These are phyloP conservation scores for Cerceris rybyensis DNA, from an alignment of 2,888 invertebrate genomes.

Conservation along the genomic window DNA sequence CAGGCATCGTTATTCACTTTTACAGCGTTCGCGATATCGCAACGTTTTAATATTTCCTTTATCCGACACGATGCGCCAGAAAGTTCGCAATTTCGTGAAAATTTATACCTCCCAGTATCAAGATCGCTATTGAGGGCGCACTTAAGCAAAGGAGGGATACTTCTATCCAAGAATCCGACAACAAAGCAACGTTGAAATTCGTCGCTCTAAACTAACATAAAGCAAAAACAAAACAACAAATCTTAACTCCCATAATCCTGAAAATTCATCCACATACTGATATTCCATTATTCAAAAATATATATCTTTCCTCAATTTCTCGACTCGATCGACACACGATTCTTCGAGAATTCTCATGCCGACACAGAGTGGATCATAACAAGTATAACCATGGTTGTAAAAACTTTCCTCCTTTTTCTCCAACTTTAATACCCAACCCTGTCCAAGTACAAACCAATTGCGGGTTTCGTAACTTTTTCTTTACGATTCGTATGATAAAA, in stretches of 20 bases:
- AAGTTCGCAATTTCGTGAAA: constrained; percentile 24
- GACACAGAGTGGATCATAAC: constrained; percentile 43
- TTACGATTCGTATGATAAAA: constrained; percentile 26
- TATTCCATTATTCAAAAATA: constrained; percentile 47
- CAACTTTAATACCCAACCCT: constrained; percentile 43
- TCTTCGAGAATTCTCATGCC: constrained; percentile 43
- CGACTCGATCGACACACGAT: constrained; percentile 42
- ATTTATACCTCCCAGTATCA: constrained; percentile 17
- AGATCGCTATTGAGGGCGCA: neutral
- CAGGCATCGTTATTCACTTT: constrained; percentile 6
- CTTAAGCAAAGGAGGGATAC: constrained; percentile 4
- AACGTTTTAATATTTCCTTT: constrained; percentile 30
- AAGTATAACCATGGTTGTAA: constrained; percentile 48
- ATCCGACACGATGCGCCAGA: constrained; percentile 12
- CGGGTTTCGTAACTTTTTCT: constrained; percentile 37
- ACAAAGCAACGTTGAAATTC: constrained; percentile 3
- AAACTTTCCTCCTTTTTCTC: constrained; percentile 47
- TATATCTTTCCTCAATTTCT: constrained; percentile 17
- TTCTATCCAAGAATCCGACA: constrained; percentile 13
- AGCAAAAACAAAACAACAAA: neutral
- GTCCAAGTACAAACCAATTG: constrained; percentile 5
- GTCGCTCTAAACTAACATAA: neutral
- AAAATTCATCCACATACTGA: constrained; percentile 40
- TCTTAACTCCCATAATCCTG: constrained; percentile 13
- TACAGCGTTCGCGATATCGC: neutral